A percentile compares a stretch with the other conserved stretches of the same genome.
phyloP scores from a whole-genome alignment of 1,140 invertebrate species.

The Drosophila persimilis region DNA sequence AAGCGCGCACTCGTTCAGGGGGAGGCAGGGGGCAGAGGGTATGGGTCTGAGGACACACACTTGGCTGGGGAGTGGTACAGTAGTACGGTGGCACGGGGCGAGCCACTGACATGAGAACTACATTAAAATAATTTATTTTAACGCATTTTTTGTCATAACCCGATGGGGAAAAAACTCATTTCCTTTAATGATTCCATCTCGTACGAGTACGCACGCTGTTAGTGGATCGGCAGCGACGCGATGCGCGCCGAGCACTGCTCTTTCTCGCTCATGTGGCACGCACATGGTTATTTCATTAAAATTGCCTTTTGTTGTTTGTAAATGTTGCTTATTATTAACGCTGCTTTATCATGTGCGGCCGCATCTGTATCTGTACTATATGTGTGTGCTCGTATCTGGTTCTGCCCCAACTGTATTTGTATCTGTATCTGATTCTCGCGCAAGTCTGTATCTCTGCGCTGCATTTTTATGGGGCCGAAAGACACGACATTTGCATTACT shows the following conservation, averaged over 20 bases:
- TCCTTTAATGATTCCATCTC: constrained; percentile 82
- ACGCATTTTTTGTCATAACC: constrained; percentile 82
- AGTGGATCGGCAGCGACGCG: constrained; percentile 14
- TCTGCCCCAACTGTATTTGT: background rate
- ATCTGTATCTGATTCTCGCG: constrained; percentile 6
- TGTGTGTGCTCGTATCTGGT: no score
- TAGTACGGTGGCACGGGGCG: constrained; percentile 17
- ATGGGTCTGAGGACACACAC: constrained; percentile 26
- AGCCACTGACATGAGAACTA: constrained; percentile 74
- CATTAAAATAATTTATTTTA: constrained; percentile 82
- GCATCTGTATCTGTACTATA: constrained; percentile 22
- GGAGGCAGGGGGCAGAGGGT: constrained; percentile 1
- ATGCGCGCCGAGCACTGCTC: background rate
- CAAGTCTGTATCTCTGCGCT: constrained; percentile 34
- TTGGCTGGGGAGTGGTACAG: background rate
- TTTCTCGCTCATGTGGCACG: constrained; percentile 46
- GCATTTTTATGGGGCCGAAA: constrained; percentile 69
- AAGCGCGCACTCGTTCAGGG: constrained; percentile 56
- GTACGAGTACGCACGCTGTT: constrained; percentile 56
- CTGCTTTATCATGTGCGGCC: constrained; percentile 61
- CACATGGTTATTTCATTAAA: constrained; percentile 81
- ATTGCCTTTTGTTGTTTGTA: constrained; percentile 81
- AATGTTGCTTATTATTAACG: constrained; percentile 81
- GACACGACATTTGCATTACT: constrained; percentile 79
- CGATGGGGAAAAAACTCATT: constrained; percentile 81